Evolutionary conservation across 2,797 vertebrate genomes (phyloP).

Genomic region (Eulemur coronatus): DNA sequence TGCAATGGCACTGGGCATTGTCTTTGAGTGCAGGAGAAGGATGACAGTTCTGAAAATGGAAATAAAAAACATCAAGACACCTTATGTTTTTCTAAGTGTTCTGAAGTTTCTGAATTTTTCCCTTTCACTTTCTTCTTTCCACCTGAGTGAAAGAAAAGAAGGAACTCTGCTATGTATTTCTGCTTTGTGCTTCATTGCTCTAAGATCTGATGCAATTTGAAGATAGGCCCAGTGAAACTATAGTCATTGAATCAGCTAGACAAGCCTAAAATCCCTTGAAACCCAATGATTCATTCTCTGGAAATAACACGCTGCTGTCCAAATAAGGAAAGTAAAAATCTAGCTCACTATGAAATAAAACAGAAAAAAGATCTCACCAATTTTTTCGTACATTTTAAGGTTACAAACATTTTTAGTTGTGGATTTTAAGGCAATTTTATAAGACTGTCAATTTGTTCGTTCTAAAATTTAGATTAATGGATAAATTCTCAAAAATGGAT

Average conservation of each 20-base stretch:
- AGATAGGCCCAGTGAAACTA: neutral
- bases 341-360: neutral
- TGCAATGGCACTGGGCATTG: neutral
- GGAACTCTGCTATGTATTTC: neutral
- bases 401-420: neutral
- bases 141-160: neutral
- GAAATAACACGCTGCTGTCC: neutral
- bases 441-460: neutral
- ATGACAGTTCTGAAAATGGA: neutral
- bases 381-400: neutral
- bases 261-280: conserved; percentile 1
- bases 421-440: neutral
- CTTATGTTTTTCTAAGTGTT: neutral
- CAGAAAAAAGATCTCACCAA: neutral
- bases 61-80: neutral
- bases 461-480: neutral
- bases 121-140: neutral
- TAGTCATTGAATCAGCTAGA: neutral
- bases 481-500: neutral
- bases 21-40: neutral
- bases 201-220: neutral
- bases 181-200: conserved; percentile 7
- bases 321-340: conserved; percentile 1
- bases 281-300: conserved; percentile 9
- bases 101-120: neutral